A percentile compares a stretch with the other conserved stretches of the same genome.
Conservation (phyloP, 2,888 invertebrate species). For the Ditula angustiorana region DNA sequence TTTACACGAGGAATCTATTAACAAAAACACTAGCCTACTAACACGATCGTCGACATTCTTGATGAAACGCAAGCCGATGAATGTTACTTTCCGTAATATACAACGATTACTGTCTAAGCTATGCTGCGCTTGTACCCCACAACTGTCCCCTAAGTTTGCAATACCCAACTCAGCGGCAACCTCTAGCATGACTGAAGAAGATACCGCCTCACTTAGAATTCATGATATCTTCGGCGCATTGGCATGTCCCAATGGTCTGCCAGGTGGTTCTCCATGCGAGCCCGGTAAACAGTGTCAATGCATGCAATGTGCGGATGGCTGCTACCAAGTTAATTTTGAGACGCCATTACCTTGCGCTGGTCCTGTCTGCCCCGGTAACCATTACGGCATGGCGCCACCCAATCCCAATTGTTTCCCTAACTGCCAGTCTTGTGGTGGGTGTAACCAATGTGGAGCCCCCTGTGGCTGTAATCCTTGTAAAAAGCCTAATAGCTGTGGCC, state of each 20-base stretch:
- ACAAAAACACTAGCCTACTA: background rate
- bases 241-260: background rate
- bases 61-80: background rate
- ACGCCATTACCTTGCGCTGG: background rate
- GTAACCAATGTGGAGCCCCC: background rate
- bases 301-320: background rate
- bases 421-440: background rate
- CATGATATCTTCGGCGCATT: background rate
- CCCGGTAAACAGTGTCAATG: background rate
- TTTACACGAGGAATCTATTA: background rate
- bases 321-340: background rate
- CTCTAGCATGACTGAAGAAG: background rate
- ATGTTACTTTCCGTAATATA: background rate
- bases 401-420: conserved; percentile 1
- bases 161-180: background rate
- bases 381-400: background rate
- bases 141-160: background rate
- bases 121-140: background rate
- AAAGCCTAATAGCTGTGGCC: conserved; percentile 13
- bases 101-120: background rate
- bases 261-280: background rate
- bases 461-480: conserved; percentile 1
- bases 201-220: background rate
- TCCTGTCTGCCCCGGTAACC: background rate
- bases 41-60: background rate